phyloP scores from a whole-genome alignment of 2,113 vertebrate genomes.

The Lates calcarifer region DNA sequence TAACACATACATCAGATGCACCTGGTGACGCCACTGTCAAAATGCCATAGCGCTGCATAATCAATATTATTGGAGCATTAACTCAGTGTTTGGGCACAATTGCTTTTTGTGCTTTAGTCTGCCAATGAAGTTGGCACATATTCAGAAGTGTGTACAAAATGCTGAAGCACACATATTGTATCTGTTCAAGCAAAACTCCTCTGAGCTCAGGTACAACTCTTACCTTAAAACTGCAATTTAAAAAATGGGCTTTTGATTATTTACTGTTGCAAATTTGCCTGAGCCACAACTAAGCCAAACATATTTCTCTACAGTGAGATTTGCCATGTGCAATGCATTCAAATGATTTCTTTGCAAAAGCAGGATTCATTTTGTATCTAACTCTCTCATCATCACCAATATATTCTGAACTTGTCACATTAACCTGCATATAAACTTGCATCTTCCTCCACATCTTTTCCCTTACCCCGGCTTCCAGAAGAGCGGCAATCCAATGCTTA shows the following conservation, averaged over 20 bases:
- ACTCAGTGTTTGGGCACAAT: neutral
- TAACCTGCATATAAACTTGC: constrained; percentile 62
- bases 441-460: constrained; percentile 69
- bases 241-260: neutral
- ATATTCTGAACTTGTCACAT: constrained; percentile 61
- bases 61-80: constrained; percentile 25
- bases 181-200: constrained; percentile 23
- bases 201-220: constrained; percentile 16
- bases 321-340: constrained; percentile 26
- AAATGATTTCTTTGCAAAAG: constrained; percentile 38
- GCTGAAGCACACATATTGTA: constrained; percentile 7
- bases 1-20: neutral
- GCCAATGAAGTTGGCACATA: constrained; percentile 22
- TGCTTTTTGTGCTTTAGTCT: constrained; percentile 10
- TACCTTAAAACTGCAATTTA: constrained; percentile 11
- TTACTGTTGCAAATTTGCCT: constrained; percentile 21
- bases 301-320: constrained; percentile 17
- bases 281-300: constrained; percentile 24
- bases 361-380: constrained; percentile 42
- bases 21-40: neutral
- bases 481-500: constrained; percentile 66
- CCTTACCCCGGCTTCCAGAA: constrained; percentile 52
- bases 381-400: constrained; percentile 52
- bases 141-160: neutral
- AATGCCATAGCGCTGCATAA: constrained; percentile 3